phyloP scores from a whole-genome alignment of 2,888 invertebrate species.

The Thyatira batis region DNA sequence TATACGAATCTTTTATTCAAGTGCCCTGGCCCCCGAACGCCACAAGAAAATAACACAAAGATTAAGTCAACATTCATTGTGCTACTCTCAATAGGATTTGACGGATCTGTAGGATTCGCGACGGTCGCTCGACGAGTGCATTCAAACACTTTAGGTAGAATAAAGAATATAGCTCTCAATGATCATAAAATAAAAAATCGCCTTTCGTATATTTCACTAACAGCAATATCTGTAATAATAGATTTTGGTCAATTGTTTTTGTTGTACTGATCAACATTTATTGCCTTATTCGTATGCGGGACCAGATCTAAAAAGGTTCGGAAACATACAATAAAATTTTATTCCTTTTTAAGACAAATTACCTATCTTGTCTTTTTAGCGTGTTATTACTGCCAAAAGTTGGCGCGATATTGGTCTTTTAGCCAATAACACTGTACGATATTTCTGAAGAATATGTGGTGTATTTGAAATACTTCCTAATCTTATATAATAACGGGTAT shows the following conservation, averaged over 20 bases:
- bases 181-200: conserved; percentile 1
- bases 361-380: conserved; percentile 30
- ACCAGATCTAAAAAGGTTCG: conserved; percentile 67
- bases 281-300: conserved; percentile 75
- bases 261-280: conserved; percentile 72
- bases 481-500: background rate
- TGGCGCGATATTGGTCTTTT: conserved; percentile 12
- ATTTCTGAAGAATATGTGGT: too few species aligned
- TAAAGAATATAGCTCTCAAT: background rate
- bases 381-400: conserved; percentile 18
- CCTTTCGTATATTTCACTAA: conserved; percentile 27
- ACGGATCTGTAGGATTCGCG: conserved; percentile 53
- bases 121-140: conserved; percentile 45
- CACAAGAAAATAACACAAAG: conserved; percentile 74
- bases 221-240: conserved; percentile 60
- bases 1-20: conserved; percentile 81
- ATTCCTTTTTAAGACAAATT: conserved; percentile 59
- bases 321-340: conserved; percentile 66
- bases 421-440: too few species aligned
- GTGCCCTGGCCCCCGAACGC: conserved; percentile 68
- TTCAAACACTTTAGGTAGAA: conserved; percentile 19
- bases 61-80: conserved; percentile 75
- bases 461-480: background rate
- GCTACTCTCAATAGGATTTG: conserved; percentile 70
- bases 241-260: conserved; percentile 69